Conservation (phyloP, 2,113 vertebrate species). For the Cyprinodon brontotheroides region DNA sequence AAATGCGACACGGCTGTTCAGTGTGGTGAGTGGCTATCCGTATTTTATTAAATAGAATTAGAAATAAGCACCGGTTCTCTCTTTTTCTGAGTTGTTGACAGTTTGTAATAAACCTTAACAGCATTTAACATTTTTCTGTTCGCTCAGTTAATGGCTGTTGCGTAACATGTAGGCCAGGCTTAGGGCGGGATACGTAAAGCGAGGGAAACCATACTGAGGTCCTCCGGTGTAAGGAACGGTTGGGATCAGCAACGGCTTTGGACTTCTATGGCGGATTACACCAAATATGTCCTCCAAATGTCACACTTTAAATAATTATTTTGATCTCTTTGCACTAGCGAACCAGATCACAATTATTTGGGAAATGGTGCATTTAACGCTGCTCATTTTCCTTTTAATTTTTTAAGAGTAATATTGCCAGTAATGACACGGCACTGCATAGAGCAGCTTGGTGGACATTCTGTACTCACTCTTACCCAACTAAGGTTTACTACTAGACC, state of each 20-base stretch:
- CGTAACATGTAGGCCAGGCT: not conserved
- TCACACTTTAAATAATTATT: not conserved
- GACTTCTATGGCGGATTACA: not conserved
- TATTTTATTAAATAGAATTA: not conserved
- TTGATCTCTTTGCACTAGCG: no score
- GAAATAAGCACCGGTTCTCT: accelerated
- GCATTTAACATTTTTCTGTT: not conserved
- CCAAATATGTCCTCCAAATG: not conserved
- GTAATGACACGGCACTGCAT: no score
- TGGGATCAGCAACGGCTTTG: not conserved
- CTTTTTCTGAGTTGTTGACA: not conserved
- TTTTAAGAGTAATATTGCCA: no score
- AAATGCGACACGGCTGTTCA: conserved; percentile 71
- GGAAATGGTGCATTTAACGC: no score
- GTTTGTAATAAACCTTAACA: accelerated
- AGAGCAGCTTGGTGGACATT: no score
- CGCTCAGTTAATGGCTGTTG: not conserved
- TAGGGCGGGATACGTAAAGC: conserved; percentile 5
- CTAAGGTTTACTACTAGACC: no score
- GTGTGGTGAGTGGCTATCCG: conserved; percentile 66
- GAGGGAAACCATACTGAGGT: conserved; percentile 63
- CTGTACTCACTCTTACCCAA: no score
- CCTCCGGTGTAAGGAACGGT: not conserved
- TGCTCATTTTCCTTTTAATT: no score
- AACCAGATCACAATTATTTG: no score